These are phyloP conservation scores for Drosophila mojavensis DNA, from an alignment of 1,140 invertebrate species.

Conservation along the genomic window DNA sequence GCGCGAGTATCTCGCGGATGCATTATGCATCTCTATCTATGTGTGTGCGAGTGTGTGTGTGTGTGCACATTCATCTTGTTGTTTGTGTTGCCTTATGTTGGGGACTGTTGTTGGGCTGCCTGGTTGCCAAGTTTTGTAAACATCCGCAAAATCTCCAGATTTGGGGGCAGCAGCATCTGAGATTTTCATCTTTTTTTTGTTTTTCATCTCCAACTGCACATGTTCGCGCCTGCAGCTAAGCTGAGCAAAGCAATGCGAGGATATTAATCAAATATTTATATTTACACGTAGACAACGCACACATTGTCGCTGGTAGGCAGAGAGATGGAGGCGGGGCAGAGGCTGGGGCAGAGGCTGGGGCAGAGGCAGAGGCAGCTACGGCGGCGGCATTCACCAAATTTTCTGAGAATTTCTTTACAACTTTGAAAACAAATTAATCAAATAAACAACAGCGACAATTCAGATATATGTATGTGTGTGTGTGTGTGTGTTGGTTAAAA, in stretches of 20 bases:
- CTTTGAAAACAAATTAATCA: slow-evolving; percentile 78
- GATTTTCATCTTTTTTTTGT: slow-evolving; percentile 15
- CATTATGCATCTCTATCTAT: slow-evolving; percentile 63
- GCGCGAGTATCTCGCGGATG: slow-evolving; percentile 43
- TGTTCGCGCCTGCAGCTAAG: slow-evolving; percentile 50
- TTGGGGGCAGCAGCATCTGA: slow-evolving; percentile 27
- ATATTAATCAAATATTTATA: slow-evolving; percentile 83
- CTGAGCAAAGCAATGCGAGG: slow-evolving; percentile 27
- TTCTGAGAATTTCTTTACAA: slow-evolving; percentile 71
- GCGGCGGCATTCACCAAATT: slow-evolving; percentile 60
- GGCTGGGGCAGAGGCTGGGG: too few species aligned
- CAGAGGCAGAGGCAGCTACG: slow-evolving; percentile 21
- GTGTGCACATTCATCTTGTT: slow-evolving; percentile 25
- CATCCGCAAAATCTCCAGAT: slow-evolving; percentile 73
- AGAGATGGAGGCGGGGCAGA: too few species aligned
- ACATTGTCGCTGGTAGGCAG: slow-evolving; percentile 20
- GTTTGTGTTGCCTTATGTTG: slow-evolving; percentile 62
- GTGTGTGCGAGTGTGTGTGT: slow-evolving; percentile 25
- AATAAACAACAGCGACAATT: slow-evolving; percentile 58
- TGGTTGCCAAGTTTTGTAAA: slow-evolving; percentile 70
- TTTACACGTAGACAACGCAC: slow-evolving; percentile 62
- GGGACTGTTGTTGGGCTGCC: slow-evolving; percentile 2
- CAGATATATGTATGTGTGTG: background rate
- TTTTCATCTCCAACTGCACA: slow-evolving; percentile 27
- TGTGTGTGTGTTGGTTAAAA: slow-evolving; percentile 47